phyloP scores from a whole-genome alignment of 2,888 invertebrate genomes.

The Dolomedes plantarius region DNA sequence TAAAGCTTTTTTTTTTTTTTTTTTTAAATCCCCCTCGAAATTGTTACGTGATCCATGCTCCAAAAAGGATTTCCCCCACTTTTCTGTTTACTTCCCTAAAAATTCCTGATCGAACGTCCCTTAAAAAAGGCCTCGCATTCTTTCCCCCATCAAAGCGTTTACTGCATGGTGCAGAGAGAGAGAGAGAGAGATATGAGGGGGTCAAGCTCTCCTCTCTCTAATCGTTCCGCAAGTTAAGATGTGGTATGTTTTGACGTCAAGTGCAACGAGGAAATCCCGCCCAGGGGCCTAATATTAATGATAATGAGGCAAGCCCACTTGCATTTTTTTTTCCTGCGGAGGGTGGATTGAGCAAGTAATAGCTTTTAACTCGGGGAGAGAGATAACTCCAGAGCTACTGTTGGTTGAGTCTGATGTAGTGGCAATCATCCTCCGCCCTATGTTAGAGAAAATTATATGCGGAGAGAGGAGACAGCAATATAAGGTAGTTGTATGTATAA shows the following conservation, averaged over 20 bases:
- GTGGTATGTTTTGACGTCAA: slow-evolving; percentile 9
- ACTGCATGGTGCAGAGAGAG: too few relatives aligned
- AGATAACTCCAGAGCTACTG: neutral
- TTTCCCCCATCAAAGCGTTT: too few relatives aligned
- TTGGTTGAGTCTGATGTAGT: neutral
- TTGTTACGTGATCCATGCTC: too few relatives aligned
- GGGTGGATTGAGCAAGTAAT: neutral
- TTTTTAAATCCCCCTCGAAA: too few relatives aligned
- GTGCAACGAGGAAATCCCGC: neutral
- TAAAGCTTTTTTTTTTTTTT: too few relatives aligned
- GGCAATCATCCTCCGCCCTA: neutral
- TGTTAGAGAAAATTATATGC: neutral
- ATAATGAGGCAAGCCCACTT: neutral
- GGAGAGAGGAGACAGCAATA: neutral
- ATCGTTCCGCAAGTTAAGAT: neutral
- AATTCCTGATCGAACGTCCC: too few relatives aligned
- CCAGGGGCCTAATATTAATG: slow-evolving; percentile 12
- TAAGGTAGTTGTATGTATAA: too few relatives aligned
- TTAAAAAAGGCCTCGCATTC: too few relatives aligned
- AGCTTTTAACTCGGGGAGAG: neutral
- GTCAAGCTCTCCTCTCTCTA: neutral
- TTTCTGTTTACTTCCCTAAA: too few relatives aligned
- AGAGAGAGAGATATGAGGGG: too few relatives aligned
- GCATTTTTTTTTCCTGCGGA: neutral
- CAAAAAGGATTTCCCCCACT: too few relatives aligned